A percentile compares a stretch with the other conserved stretches of the same genome.
phyloP scores from a whole-genome alignment of 2,113 vertebrate species.

The Equus quagga region DNA sequence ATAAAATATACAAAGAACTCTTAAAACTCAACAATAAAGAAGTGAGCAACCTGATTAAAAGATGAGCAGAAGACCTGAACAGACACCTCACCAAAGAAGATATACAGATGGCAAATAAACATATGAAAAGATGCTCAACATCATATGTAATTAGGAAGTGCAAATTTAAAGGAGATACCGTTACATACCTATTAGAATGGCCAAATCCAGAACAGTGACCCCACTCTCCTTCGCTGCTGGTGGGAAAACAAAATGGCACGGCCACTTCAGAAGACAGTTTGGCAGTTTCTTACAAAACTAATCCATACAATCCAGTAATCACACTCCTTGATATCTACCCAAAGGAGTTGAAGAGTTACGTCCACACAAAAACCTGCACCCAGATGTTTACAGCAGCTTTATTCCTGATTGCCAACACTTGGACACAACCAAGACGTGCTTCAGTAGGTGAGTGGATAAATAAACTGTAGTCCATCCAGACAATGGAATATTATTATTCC shows the following conservation, averaged over 20 bases:
- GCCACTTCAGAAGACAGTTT: neutral
- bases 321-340: neutral
- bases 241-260: neutral
- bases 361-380: neutral
- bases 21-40: neutral
- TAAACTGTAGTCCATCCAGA: neutral
- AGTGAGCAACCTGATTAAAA: neutral
- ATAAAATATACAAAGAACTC: neutral
- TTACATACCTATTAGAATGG: neutral
- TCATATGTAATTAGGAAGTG: neutral
- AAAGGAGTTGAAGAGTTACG: neutral
- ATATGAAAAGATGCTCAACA: neutral
- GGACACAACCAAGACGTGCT: neutral
- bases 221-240: neutral
- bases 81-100: neutral
- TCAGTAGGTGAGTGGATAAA: neutral
- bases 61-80: neutral
- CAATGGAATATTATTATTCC: neutral
- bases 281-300: conserved; percentile 1
- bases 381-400: neutral
- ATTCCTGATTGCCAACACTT: neutral
- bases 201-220: neutral
- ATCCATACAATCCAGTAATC: neutral
- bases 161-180: neutral
- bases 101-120: neutral